These are phyloP conservation scores for Drosophila santomea DNA, from an alignment of 1,140 invertebrate genomes.

Conservation along the genomic window DNA sequence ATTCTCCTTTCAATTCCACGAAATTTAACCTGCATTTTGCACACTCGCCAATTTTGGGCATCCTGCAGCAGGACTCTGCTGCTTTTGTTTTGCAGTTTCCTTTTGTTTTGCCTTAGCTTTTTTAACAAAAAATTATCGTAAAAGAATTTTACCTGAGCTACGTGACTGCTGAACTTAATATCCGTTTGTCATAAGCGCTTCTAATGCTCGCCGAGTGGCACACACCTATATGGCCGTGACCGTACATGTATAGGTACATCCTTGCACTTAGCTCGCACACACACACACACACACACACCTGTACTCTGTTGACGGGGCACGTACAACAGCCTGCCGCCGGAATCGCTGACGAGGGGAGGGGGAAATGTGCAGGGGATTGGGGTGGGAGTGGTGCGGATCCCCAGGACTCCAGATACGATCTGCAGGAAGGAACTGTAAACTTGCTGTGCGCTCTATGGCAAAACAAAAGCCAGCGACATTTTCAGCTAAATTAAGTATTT, in stretches of 20 bases:
- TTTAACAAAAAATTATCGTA: slow-evolving; percentile 79
- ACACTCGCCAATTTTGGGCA: slow-evolving; percentile 5
- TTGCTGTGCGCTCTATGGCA: slow-evolving; percentile 49
- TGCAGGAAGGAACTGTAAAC: slow-evolving; percentile 45
- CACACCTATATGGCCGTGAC: slow-evolving; percentile 22
- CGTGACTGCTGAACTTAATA: slow-evolving; percentile 83
- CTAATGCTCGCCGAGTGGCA: slow-evolving; percentile 69
- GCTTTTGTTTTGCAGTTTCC: slow-evolving; percentile 31
- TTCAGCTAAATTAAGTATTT: slow-evolving; percentile 83
- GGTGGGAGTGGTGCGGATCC: slow-evolving; percentile 8
- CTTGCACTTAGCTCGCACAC: slow-evolving; percentile 26
- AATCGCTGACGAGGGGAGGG: slow-evolving; percentile 9
- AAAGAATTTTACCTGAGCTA: slow-evolving; percentile 82
- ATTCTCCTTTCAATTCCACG: slow-evolving; percentile 18
- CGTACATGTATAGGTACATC: slow-evolving; percentile 16
- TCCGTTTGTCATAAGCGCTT: slow-evolving; percentile 83
- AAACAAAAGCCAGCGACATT: slow-evolving; percentile 79
- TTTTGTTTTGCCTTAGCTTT: slow-evolving; percentile 31
- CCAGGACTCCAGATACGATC: slow-evolving; percentile 33
- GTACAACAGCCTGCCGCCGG: slow-evolving; percentile 52
- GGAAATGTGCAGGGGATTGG: not conserved
- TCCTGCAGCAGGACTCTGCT: slow-evolving; percentile 18
- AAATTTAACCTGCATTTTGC: slow-evolving; percentile 31
- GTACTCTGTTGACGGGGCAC: slow-evolving; percentile 53
- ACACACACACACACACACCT: slow-evolving; percentile 5